Percentiles rank a stretch among this genome's conserved stretches.
Conservation (phyloP, 2,113 vertebrate species). For the Vulpes vulpes region DNA sequence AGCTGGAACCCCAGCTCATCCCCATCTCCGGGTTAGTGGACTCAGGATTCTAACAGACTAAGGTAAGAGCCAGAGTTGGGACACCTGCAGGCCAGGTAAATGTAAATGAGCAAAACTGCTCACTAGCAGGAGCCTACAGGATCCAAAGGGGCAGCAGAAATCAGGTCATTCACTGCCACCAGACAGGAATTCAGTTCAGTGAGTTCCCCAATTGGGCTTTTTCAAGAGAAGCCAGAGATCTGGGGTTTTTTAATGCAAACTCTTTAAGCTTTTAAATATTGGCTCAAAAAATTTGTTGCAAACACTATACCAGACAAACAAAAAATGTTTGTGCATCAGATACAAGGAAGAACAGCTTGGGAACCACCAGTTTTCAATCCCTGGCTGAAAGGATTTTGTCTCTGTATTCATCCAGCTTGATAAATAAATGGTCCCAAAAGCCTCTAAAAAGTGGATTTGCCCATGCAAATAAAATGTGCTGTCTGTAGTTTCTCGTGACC, state of each 20-base stretch:
- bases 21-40: background rate
- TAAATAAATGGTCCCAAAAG: background rate
- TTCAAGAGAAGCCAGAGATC: background rate
- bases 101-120: background rate
- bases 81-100: background rate
- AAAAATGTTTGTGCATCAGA: background rate
- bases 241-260: background rate
- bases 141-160: background rate
- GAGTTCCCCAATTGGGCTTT: background rate
- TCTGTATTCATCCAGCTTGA: background rate
- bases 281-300: background rate
- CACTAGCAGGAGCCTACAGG: fast-evolving
- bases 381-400: background rate
- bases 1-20: background rate
- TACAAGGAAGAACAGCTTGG: background rate
- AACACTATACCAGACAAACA: background rate
- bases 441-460: background rate
- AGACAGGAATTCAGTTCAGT: background rate
- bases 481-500: fast-evolving
- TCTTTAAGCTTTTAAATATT: background rate
- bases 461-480: background rate
- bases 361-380: background rate
- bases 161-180: background rate
- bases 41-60: background rate
- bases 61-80: background rate